Conservation (phyloP, 2,797 vertebrate species). For the Myotis daubentonii region DNA sequence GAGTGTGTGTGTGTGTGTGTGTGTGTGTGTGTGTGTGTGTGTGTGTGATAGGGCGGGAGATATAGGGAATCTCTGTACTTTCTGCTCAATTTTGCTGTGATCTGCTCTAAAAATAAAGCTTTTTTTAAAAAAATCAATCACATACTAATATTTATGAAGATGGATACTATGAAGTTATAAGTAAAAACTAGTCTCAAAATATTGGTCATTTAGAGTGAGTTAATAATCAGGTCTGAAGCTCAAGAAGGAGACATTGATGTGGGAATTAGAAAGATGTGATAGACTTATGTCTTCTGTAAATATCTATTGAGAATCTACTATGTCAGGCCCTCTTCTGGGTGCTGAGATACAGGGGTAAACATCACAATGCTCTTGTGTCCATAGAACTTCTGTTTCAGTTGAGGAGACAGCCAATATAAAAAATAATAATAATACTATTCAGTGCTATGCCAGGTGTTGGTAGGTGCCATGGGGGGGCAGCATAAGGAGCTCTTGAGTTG, state of each 20-base stretch:
- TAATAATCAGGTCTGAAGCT: neutral
- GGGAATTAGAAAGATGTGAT: neutral
- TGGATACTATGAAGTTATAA: neutral
- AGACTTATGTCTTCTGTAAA: neutral
- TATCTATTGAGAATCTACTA: neutral
- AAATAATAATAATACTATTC: neutral
- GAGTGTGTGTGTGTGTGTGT: neutral
- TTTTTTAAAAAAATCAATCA: neutral
- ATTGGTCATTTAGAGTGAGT: neutral
- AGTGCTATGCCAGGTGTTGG: fast-evolving
- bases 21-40: neutral
- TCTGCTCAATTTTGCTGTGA: neutral
- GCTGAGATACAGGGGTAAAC: neutral
- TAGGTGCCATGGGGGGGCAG: neutral
- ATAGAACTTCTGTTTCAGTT: neutral
- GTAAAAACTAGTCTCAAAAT: neutral
- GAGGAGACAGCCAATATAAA: neutral
- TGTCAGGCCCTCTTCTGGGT: neutral
- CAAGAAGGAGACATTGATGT: neutral
- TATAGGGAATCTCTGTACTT: neutral
- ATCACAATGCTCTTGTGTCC: neutral
- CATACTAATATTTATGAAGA: neutral
- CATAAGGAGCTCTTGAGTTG: neutral
- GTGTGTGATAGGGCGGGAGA: no score
- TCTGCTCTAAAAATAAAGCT: neutral